phyloP scores from a whole-genome alignment of 1,140 invertebrate species.

The Pseudachorutes palmiensis region DNA sequence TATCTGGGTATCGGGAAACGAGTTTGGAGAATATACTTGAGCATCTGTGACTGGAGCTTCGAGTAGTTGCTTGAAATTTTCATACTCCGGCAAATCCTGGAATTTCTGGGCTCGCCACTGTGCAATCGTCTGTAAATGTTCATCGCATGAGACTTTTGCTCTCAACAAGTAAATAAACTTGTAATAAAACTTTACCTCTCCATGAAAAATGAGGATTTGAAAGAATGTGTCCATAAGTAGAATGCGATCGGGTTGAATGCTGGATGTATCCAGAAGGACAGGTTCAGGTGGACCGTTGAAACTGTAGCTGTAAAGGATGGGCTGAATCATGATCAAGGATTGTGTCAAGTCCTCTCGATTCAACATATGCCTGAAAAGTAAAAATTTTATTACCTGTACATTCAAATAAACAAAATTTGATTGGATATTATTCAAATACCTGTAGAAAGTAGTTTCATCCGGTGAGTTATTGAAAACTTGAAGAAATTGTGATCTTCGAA shows the following conservation, averaged over 20 bases:
- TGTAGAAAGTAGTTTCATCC: constrained; percentile 98
- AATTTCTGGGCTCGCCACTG: constrained; percentile 91
- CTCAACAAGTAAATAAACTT: not conserved
- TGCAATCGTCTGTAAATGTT: constrained; percentile 72
- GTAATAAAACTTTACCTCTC: constrained; percentile 62
- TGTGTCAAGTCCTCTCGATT: constrained; percentile 95
- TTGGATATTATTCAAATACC: constrained; percentile 48
- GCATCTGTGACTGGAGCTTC: constrained; percentile 96
- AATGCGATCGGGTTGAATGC: constrained; percentile 94
- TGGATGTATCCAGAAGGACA: constrained; percentile 91
- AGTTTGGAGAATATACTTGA: constrained; percentile 85
- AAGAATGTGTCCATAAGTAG: constrained; percentile 99
- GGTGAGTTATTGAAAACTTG: constrained; percentile 99
- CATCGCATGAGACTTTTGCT: constrained; percentile 25
- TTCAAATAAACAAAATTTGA: too few species aligned
- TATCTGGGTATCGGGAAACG: constrained; percentile 98
- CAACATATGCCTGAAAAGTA: constrained; percentile 74
- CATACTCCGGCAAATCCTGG: constrained; percentile 93
- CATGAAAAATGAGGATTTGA: constrained; percentile 98
- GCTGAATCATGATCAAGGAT: constrained; percentile 98
- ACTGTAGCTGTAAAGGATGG: constrained; percentile 95
- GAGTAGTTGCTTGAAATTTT: constrained; percentile 91
- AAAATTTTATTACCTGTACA: constrained; percentile 25
- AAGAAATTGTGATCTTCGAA: constrained; percentile 94
- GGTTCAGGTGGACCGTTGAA: constrained; percentile 97